Evolutionary conservation across 1,140 invertebrate genomes (phyloP).

Genomic region (Hetaerina americana): DNA sequence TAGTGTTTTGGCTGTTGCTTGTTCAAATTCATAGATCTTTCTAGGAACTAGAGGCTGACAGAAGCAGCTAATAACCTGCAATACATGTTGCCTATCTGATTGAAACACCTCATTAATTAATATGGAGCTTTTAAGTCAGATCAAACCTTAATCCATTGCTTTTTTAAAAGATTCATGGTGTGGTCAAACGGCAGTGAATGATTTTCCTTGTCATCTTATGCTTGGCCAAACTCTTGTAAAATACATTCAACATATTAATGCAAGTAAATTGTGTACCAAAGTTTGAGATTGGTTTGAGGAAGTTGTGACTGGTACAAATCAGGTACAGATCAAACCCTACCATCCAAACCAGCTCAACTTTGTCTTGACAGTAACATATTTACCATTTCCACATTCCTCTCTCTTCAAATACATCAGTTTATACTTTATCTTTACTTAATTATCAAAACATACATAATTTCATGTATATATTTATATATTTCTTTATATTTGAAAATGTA

Average conservation of each 20-base stretch:
- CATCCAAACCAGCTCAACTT: background rate
- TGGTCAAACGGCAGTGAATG: background rate
- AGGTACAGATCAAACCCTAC: background rate
- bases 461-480: background rate
- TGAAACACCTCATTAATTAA: background rate
- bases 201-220: background rate
- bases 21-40: background rate
- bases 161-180: background rate
- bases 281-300: background rate
- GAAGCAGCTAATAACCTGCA: background rate
- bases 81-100: background rate
- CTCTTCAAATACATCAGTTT: background rate
- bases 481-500: background rate
- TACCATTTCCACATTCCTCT: background rate
- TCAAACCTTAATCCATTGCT: background rate
- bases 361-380: background rate
- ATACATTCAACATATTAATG: background rate
- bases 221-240: background rate
- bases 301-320: background rate
- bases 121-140: background rate
- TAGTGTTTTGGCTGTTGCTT: background rate
- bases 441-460: background rate
- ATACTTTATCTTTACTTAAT: background rate
- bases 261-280: background rate
- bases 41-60: background rate